Evolutionary conservation across 92 coral and sea anemone species (phyloP), one percentile per base, ranked within the genome.

Genomic region (Bergia puertoricense): DNA sequence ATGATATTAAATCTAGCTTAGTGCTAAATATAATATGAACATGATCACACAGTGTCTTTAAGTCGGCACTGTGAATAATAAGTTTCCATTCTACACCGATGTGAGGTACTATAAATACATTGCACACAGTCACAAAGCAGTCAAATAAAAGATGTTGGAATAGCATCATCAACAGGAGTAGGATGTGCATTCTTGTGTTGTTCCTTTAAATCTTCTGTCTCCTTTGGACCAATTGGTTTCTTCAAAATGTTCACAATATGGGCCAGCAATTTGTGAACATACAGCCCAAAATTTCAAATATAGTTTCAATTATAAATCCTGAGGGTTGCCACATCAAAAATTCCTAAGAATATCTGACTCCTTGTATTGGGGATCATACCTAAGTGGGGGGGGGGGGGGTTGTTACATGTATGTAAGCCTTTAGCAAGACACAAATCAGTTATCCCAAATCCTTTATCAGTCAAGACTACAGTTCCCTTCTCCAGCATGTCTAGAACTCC

Each of bases 291-390:
- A 89, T 45, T 48, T 89, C 88, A 79, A 65, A 90, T 90, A 30
- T 85, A 79, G 72, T 79, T 85, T 81, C 86, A 84, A 86, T 81
- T 87, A 51, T 75, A 76, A 8, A 91, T 86, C 22, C 88, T 56
- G 37, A 89, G 88, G 62, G 92, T 89, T 50, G 92, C 94, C 75
- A 92, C 85, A 89, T 92, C 94, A 86, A 86, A 30, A 92, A 80
- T 89, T 89, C 74, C 18, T 85, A 51, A 30, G 22, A 51, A 46
- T 86, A 6, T 85, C 71, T 50, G 82, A 85, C 85, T 92, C 92
- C 18, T 92, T 88, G 65, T 86, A 6, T 75, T 30, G 45, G 72
- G 72, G 72, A 18, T 18, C 7, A 18, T 66, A 66, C 72, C 16
- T 66, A 8, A 66, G 72, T 66, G 72, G 72, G 15, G 72, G 72